Evolutionary conservation across 2,888 invertebrate genomes (phyloP).

Genomic region (Micoletzkya japonica): DNA sequence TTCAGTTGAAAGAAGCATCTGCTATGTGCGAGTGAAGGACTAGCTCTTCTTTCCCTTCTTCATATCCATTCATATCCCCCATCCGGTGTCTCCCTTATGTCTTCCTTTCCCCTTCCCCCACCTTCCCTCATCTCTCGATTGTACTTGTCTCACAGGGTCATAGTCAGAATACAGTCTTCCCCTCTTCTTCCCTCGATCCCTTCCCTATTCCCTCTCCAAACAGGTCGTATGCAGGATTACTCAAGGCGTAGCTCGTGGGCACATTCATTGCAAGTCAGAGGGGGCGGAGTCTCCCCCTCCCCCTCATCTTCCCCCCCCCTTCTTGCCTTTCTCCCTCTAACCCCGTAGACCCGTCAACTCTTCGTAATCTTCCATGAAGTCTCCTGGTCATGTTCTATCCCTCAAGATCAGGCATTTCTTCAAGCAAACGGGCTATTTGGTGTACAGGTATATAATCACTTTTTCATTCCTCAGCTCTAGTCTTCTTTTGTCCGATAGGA

Average conservation of each 20-base stretch:
- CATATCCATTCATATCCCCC: no score
- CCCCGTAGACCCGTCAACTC: constrained; percentile 7
- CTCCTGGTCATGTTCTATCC: constrained; percentile 50
- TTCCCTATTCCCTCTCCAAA: no score
- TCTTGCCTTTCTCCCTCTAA: neutral
- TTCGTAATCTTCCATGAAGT: constrained; percentile 37
- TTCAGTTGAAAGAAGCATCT: constrained; percentile 17
- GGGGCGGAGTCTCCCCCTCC: constrained; percentile 8
- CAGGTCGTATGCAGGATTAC: constrained; percentile 1
- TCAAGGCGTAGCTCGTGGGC: neutral
- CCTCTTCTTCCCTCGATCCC: no score
- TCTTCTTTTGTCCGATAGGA: neutral
- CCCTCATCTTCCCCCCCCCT: constrained; percentile 1
- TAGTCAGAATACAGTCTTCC: no score
- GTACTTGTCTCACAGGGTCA: no score
- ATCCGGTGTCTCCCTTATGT: no score
- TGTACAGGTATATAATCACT: constrained; percentile 43
- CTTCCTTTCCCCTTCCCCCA: no score
- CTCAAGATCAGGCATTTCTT: constrained; percentile 47
- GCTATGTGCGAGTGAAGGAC: constrained; percentile 21
- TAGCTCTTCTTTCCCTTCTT: no score
- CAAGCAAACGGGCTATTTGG: constrained; percentile 41
- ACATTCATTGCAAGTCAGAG: neutral
- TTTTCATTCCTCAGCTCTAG: neutral
- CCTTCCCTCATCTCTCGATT: no score